Conservation (phyloP, 2,888 invertebrate genomes). For the Drosophila pegasa region DNA sequence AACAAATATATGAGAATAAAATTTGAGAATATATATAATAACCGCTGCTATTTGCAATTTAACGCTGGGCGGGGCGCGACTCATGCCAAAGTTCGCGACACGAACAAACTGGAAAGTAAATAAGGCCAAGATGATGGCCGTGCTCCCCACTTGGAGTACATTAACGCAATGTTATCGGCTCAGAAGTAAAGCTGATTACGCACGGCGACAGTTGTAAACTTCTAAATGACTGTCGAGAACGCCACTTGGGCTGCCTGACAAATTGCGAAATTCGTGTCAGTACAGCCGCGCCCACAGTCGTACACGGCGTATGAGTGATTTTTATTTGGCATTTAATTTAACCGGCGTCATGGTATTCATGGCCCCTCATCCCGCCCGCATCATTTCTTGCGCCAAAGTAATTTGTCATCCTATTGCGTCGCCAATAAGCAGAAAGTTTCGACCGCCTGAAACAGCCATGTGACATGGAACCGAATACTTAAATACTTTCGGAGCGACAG, state of each 20-base stretch:
- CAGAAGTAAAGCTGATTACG: constrained; percentile 75
- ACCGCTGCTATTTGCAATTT: not conserved
- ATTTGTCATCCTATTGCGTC: constrained; percentile 66
- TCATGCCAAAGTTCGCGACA: constrained; percentile 23
- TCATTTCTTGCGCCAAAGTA: constrained; percentile 50
- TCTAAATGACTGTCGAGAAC: constrained; percentile 64
- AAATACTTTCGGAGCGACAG: constrained; percentile 52
- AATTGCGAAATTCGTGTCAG: constrained; percentile 57
- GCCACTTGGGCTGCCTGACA: constrained; percentile 53
- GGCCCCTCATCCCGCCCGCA: constrained; percentile 14
- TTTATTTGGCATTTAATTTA: constrained; percentile 79
- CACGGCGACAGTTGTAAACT: constrained; percentile 73
- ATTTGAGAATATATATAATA: constrained; percentile 26
- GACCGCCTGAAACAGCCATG: constrained; percentile 13
- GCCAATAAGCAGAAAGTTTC: constrained; percentile 35
- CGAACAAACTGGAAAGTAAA: constrained; percentile 34
- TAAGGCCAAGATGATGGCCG: constrained; percentile 18
- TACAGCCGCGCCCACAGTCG: constrained; percentile 11
- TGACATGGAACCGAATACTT: constrained; percentile 15
- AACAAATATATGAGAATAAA: constrained; percentile 39
- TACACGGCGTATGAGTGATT: constrained; percentile 77
- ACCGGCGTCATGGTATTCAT: constrained; percentile 72
- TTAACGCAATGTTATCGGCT: constrained; percentile 65
- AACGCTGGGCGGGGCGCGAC: not conserved
- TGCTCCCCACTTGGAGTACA: constrained; percentile 46